A percentile compares a stretch with the other conserved stretches of the same genome.
phyloP scores from a whole-genome alignment of 2,888 invertebrate species.

The Agriopis aurantiaria region DNA sequence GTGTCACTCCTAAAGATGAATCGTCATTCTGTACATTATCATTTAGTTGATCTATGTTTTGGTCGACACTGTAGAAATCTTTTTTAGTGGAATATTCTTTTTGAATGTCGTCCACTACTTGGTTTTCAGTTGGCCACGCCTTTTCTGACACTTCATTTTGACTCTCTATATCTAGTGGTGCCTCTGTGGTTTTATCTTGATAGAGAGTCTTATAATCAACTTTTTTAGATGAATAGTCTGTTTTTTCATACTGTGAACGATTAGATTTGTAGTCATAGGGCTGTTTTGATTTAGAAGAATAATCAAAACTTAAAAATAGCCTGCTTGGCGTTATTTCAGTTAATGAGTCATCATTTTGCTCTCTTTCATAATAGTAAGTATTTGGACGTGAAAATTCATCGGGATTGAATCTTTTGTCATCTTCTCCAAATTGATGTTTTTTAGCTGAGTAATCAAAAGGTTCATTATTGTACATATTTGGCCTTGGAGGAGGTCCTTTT shows the following conservation, averaged over 20 bases:
- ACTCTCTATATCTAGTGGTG: constrained; percentile 11
- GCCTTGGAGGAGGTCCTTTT: constrained; percentile 50
- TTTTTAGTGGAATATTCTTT: neutral
- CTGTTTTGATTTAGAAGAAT: constrained; percentile 38
- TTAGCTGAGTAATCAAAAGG: constrained; percentile 50
- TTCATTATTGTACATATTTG: constrained; percentile 43
- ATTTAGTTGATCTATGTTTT: constrained; percentile 2
- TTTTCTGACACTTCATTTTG: constrained; percentile 2
- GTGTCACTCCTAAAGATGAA: constrained; percentile 7
- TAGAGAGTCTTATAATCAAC: constrained; percentile 34
- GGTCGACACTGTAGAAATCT: neutral
- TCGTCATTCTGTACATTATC: constrained; percentile 6
- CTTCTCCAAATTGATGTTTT: constrained; percentile 39
- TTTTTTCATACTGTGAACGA: constrained; percentile 24
- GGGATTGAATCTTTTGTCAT: neutral
- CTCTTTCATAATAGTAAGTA: constrained; percentile 25
- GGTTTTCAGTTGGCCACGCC: constrained; percentile 9
- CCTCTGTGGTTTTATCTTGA: constrained; percentile 21
- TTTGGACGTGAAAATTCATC: constrained; percentile 6
- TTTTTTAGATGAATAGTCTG: constrained; percentile 31
- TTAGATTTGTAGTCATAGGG: constrained; percentile 56
- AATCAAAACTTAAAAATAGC: constrained; percentile 14
- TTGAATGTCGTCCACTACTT: neutral
- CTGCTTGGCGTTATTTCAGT: neutral
- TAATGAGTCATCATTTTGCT: constrained; percentile 27